These are phyloP conservation scores for Danio jaintianensis DNA, from an alignment of 2,797 vertebrate genomes.

Conservation along the genomic window DNA sequence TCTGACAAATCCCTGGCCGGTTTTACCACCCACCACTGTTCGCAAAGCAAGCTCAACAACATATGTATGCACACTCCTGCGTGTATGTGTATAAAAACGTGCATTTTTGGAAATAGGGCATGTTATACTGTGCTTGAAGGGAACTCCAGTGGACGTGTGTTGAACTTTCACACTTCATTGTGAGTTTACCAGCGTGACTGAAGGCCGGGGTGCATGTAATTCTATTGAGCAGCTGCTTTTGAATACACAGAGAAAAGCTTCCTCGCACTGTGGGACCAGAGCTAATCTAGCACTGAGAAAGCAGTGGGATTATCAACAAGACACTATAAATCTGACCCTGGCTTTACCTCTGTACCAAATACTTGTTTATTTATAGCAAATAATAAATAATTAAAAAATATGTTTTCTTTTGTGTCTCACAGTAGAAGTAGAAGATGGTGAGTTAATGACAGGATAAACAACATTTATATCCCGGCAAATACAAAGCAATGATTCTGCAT, in stretches of 20 bases:
- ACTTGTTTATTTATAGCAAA: slow-evolving; percentile 7
- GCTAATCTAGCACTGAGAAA: slow-evolving; percentile 35
- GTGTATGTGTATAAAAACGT: slow-evolving; percentile 55
- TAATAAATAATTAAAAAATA: not conserved
- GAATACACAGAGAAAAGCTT: slow-evolving; percentile 24
- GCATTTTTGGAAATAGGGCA: not conserved
- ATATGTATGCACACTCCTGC: not conserved
- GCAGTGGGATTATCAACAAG: slow-evolving; percentile 24
- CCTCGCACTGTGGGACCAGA: not conserved
- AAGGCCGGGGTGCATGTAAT: slow-evolving; percentile 1
- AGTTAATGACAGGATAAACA: too few relatives aligned
- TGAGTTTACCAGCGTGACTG: slow-evolving; percentile 46
- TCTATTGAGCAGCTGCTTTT: slow-evolving; percentile 20
- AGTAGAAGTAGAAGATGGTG: not conserved
- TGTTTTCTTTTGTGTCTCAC: not conserved
- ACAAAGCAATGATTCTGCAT: too few relatives aligned
- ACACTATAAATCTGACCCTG: slow-evolving; percentile 15
- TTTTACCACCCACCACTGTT: slow-evolving; percentile 23
- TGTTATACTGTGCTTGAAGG: slow-evolving; percentile 61
- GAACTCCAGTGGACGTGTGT: slow-evolving; percentile 11
- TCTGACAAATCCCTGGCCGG: slow-evolving; percentile 51
- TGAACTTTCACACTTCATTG: slow-evolving; percentile 16
- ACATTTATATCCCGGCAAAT: too few relatives aligned
- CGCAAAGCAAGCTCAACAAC: not conserved
- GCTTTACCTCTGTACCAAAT: not conserved